Evolutionary conservation across 2,113 vertebrate species (phyloP).

Genomic region (Marcusenius ussheri): DNA sequence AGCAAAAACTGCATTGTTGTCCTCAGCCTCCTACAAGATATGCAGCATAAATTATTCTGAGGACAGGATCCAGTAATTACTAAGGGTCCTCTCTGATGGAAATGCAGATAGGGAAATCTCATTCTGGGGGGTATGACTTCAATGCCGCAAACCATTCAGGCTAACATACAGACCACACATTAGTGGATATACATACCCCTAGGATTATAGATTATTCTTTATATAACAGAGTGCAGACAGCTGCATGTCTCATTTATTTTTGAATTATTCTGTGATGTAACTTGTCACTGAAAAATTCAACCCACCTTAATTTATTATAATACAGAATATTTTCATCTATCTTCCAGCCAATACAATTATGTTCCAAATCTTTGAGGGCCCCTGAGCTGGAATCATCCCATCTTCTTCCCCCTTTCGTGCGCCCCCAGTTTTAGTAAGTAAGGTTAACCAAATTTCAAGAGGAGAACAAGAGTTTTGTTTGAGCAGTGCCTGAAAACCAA

Average conservation of each 20-base stretch:
- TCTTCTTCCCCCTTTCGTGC: background rate
- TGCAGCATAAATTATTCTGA: background rate
- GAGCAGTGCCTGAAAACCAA: background rate
- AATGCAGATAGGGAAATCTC: background rate
- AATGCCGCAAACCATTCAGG: background rate
- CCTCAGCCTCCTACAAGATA: background rate
- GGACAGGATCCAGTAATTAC: background rate
- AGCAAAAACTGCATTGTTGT: background rate
- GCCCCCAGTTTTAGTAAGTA: background rate
- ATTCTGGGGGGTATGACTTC: background rate
- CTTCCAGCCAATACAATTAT: background rate
- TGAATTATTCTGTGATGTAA: background rate
- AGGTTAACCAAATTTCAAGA: background rate
- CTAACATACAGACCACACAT: background rate
- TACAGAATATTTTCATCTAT: background rate
- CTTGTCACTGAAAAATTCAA: background rate
- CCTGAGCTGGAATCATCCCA: background rate
- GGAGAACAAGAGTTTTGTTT: background rate
- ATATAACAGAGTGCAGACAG: background rate
- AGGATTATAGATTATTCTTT: constrained; percentile 7
- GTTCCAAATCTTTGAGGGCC: background rate
- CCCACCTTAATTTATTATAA: background rate
- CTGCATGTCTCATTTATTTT: background rate
- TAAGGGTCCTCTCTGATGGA: background rate
- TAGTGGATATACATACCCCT: background rate